Percentiles rank a stretch among this genome's conserved stretches.
Evolutionary conservation across 2,113 vertebrate genomes (phyloP).

Genomic region (Corvus moneduloides): DNA sequence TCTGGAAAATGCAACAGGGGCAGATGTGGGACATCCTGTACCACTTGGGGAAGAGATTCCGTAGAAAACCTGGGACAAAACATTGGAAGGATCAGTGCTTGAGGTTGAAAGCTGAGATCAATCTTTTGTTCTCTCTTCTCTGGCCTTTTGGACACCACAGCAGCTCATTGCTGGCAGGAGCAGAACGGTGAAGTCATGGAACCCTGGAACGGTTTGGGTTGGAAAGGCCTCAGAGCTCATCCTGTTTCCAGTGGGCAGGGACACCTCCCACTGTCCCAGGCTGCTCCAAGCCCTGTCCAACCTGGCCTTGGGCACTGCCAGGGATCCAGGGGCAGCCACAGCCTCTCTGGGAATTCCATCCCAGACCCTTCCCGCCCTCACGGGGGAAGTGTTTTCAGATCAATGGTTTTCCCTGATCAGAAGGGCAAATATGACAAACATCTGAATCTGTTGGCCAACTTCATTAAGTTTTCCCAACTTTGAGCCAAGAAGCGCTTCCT

Average conservation of each 20-base stretch:
- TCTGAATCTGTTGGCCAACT: not conserved
- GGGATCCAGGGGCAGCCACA: not conserved
- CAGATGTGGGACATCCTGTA: not conserved
- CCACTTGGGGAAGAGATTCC: not conserved
- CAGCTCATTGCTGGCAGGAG: fast-evolving
- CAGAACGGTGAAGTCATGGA: not conserved
- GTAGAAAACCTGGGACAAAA: not conserved
- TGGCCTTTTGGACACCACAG: not conserved
- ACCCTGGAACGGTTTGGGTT: not conserved
- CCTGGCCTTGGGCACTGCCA: not conserved
- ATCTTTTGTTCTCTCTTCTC: not conserved
- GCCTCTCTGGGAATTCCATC: not conserved
- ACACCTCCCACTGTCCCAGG: not conserved
- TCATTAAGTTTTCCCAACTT: not conserved
- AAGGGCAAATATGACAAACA: not conserved
- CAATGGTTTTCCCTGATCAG: not conserved
- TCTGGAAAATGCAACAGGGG: not conserved
- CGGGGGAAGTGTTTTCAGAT: not conserved
- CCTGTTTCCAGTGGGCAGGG: not conserved
- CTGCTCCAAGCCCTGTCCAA: not conserved
- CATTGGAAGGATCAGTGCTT: fast-evolving
- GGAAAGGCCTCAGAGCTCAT: too few relatives aligned
- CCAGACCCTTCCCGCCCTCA: not conserved
- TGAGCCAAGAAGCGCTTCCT: not conserved
- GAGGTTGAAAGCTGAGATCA: not conserved